A percentile compares a stretch with the other conserved stretches of the same genome.
Conservation (phyloP, 2,888 invertebrate genomes). For the Acronicta aceris region DNA sequence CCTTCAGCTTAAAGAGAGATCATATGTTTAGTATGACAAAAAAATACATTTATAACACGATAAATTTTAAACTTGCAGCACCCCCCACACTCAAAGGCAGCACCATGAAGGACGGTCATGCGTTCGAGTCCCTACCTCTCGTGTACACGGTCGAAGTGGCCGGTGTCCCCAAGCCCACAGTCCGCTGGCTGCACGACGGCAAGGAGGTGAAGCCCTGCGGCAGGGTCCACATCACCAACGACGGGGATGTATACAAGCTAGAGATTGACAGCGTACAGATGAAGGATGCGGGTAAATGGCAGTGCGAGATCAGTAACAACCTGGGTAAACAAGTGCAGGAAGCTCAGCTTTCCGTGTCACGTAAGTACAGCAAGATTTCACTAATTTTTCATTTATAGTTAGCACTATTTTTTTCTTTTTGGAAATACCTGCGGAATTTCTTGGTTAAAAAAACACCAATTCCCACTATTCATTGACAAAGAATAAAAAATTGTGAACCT, state of each 20-base stretch:
- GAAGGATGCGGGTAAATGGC: slow-evolving; percentile 94
- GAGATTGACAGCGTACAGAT: slow-evolving; percentile 92
- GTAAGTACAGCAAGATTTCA: slow-evolving; percentile 84
- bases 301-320: slow-evolving; percentile 94
- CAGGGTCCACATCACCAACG: slow-evolving; percentile 90
- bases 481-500: no score
- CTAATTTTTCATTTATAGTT: no score
- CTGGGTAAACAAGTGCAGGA: slow-evolving; percentile 93
- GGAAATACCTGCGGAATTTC: no score
- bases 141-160: slow-evolving; percentile 94
- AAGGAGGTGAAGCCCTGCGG: slow-evolving; percentile 91
- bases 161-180: slow-evolving; percentile 93
- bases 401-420: no score
- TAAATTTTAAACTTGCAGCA: slow-evolving; percentile 81
- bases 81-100: slow-evolving; percentile 92
- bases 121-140: slow-evolving; percentile 94
- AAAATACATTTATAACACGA: slow-evolving; percentile 7
- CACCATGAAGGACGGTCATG: slow-evolving; percentile 92
- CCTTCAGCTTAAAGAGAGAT: slow-evolving; percentile 16
- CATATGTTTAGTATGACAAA: not conserved
- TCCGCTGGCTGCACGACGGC: slow-evolving; percentile 94
- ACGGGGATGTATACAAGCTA: slow-evolving; percentile 92
- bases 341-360: slow-evolving; percentile 92
- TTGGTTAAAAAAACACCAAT: no score
- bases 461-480: no score